Conservation (phyloP, 2,888 invertebrate species). For the Corbicula japonica region DNA sequence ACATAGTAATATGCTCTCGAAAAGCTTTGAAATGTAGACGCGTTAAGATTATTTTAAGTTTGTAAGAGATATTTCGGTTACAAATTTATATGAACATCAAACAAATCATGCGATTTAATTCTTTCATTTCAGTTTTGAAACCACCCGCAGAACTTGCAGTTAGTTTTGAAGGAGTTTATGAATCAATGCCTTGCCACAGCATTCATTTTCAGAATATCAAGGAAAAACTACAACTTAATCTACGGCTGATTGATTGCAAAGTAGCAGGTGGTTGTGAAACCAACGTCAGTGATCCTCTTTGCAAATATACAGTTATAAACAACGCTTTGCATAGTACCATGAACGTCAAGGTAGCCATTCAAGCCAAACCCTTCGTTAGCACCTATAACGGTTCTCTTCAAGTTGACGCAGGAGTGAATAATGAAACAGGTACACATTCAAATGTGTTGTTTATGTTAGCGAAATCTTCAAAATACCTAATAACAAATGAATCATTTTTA, state of each 20-base stretch:
- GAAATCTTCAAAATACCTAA: no score
- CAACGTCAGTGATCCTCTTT: not conserved
- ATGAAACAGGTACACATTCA: constrained; percentile 22
- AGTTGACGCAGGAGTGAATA: constrained; percentile 5
- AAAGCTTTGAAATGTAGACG: no score
- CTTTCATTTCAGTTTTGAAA: constrained; percentile 20
- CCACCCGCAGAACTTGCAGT: constrained; percentile 12
- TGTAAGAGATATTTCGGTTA: no score
- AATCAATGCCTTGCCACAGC: constrained; percentile 4
- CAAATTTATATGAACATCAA: no score
- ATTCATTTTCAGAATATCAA: not conserved
- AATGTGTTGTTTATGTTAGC: no score
- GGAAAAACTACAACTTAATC: not conserved
- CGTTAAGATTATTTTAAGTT: no score
- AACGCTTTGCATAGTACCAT: constrained; percentile 1
- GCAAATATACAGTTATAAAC: not conserved
- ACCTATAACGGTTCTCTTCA: not conserved
- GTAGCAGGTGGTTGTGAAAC: constrained; percentile 10
- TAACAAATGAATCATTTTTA: no score
- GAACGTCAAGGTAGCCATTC: constrained; percentile 3
- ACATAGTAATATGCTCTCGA: no score
- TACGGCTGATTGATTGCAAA: constrained; percentile 2
- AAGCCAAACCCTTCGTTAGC: not conserved
- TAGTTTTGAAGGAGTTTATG: constrained; percentile 17
- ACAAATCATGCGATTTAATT: no score